These are phyloP conservation scores for Thalassarche chlororhynchos DNA, from an alignment of 2,113 vertebrate species.

Conservation along the genomic window DNA sequence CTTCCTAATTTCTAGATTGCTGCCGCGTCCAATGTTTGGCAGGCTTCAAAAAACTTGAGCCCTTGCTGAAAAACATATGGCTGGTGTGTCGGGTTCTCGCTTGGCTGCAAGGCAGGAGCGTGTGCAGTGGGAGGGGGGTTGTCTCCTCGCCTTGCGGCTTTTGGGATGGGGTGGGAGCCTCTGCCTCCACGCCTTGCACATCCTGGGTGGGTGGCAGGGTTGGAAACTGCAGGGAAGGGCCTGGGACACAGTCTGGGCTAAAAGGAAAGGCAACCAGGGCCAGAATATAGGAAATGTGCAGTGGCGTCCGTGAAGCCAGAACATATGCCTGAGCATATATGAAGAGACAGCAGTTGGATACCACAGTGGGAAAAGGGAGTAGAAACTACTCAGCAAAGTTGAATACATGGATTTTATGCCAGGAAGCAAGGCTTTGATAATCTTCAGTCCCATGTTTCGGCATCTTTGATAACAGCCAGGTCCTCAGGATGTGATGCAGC, in stretches of 20 bases:
- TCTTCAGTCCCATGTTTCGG: not conserved
- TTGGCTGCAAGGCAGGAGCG: not conserved
- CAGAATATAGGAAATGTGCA: not conserved
- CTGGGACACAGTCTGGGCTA: not conserved
- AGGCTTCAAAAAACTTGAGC: not conserved
- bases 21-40: not conserved
- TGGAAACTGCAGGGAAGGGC: not conserved
- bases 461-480: not conserved
- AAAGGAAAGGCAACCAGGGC: not conserved
- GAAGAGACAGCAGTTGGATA: not conserved
- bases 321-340: not conserved
- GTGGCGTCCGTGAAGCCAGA: not conserved
- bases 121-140: not conserved
- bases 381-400: not conserved
- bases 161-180: not conserved
- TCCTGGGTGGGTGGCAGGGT: not conserved
- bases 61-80: not conserved
- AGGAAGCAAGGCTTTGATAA: not conserved
- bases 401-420: not conserved
- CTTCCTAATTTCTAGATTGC: slow-evolving; percentile 3
- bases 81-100: not conserved
- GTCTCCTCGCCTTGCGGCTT: not conserved
- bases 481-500: not conserved
- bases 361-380: not conserved
- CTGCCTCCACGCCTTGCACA: not conserved